phyloP scores from a whole-genome alignment of 2,113 vertebrate genomes.

The Pristiophorus japonicus region DNA sequence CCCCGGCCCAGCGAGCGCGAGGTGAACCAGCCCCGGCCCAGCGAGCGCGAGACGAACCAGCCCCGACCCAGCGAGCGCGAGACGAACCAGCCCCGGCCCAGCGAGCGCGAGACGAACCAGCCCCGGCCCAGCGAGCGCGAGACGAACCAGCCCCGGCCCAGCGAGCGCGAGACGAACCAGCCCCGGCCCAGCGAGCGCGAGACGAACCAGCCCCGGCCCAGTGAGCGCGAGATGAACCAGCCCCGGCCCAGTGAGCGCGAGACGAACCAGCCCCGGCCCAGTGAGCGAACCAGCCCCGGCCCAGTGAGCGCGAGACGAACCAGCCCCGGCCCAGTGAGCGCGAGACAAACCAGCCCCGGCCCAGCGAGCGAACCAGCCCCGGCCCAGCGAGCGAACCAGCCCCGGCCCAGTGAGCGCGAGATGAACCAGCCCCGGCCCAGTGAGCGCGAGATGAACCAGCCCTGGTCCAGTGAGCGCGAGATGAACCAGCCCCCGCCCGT shows the following conservation, averaged over 20 bases:
- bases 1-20: not conserved
- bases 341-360: no score
- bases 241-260: not conserved
- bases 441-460: no score
- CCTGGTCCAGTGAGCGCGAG: not conserved
- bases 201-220: not conserved
- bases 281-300: no score
- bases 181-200: not conserved
- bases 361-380: not conserved
- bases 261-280: not conserved
- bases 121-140: not conserved
- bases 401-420: not conserved
- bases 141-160: not conserved
- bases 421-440: not conserved
- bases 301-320: not conserved
- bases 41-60: no score
- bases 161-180: no score
- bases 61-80: not conserved
- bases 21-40: not conserved
- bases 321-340: no score
- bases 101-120: no score
- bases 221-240: no score
- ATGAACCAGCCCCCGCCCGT: not conserved
- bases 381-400: no score
- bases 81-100: not conserved